phyloP scores from a whole-genome alignment of 2,113 vertebrate genomes.

The Pandion haliaetus region DNA sequence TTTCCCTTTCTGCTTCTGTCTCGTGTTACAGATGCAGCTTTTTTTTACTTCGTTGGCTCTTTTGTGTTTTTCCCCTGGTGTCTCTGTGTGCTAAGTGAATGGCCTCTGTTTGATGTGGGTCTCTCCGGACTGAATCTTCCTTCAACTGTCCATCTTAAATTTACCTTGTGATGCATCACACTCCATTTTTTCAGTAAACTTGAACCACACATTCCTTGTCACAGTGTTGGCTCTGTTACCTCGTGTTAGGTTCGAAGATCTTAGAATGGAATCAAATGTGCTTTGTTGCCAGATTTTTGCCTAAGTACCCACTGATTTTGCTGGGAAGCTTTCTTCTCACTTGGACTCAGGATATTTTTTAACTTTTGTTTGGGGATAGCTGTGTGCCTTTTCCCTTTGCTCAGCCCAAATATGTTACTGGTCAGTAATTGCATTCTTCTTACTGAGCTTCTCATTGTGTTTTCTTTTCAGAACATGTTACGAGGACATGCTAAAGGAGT shows the following conservation, averaged over 20 bases:
- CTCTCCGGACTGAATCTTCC: background rate
- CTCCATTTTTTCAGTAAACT: background rate
- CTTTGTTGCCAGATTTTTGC: background rate
- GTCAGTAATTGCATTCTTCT: background rate
- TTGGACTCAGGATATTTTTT: background rate
- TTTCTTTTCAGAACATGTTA: conserved; percentile 88
- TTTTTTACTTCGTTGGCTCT: background rate
- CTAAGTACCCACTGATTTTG: background rate
- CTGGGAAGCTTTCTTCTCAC: background rate
- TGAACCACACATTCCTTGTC: background rate
- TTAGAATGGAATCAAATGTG: background rate
- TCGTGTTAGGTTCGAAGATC: background rate
- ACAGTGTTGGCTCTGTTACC: background rate
- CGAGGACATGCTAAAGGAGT: conserved; percentile 83
- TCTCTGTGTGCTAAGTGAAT: no score
- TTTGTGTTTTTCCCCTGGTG: background rate
- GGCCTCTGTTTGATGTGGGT: background rate
- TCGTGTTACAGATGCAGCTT: rapidly evolving
- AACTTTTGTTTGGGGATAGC: background rate
- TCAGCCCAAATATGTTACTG: background rate
- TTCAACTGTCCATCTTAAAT: background rate
- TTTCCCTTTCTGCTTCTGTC: background rate
- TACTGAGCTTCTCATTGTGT: background rate
- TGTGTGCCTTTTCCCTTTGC: background rate
- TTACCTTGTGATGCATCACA: background rate